These are phyloP conservation scores for Microtus richardsoni DNA, from an alignment of 2,113 vertebrate species.

Conservation along the genomic window DNA sequence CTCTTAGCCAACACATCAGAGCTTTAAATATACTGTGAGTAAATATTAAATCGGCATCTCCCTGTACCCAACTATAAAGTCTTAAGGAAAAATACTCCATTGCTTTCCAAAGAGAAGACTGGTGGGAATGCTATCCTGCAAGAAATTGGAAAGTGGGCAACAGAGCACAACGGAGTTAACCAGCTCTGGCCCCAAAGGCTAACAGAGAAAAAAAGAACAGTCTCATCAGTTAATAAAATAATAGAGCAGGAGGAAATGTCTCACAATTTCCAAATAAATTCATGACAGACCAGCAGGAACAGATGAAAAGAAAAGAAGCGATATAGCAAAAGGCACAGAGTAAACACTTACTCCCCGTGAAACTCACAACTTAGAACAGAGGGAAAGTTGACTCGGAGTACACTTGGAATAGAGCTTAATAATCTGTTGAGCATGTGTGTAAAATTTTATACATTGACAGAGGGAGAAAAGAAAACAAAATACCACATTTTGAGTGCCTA, in stretches of 20 bases:
- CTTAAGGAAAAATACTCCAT: neutral
- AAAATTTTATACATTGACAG: neutral
- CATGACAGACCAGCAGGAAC: neutral
- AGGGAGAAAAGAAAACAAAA: neutral
- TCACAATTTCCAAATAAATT: slow-evolving; percentile 44
- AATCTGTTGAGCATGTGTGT: neutral
- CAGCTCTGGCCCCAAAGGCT: neutral
- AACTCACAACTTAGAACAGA: neutral
- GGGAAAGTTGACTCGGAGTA: neutral
- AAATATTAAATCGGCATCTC: neutral
- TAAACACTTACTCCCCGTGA: neutral
- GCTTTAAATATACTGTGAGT: neutral
- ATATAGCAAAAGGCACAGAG: neutral
- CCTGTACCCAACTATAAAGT: neutral
- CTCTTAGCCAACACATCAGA: neutral
- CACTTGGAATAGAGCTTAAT: neutral
- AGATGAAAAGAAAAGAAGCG: slow-evolving; percentile 1
- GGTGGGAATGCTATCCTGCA: neutral
- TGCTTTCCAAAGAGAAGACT: slow-evolving; percentile 14
- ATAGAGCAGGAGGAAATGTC: neutral
- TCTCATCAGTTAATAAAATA: neutral
- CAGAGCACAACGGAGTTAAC: neutral
- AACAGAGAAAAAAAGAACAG: neutral
- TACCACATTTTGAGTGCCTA: neutral
- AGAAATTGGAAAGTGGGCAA: neutral